Base-by-base conservation (phyloP, 2,888 invertebrate species). In the Seira musarum region DNA sequence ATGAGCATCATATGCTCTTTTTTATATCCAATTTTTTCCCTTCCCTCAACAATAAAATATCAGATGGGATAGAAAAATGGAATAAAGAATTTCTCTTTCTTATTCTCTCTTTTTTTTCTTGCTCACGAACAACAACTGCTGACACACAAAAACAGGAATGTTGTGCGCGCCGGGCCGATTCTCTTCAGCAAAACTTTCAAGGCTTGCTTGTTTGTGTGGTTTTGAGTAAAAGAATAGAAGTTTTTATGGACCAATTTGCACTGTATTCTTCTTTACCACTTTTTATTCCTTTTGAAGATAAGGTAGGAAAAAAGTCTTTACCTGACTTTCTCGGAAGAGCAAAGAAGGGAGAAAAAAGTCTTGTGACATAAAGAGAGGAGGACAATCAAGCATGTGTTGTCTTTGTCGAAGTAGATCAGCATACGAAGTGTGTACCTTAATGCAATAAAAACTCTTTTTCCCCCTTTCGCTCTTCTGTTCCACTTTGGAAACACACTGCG, bases 221-320 rank as follows among this genome's bases (percentile, higher is more conserved):
- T 49, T 13, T 21, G 22, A 53, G 68, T 15, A 53, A 24, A 60
- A 13, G 21, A 69, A 60, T 15, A 71, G 21, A 30, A 70, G 61
- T 61, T 70, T 68, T 70, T 71, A 71, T 63, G 22, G 61, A 46
- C 22, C 71, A 71, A 71, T 71, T 71, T 71, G 40, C 71, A 71
- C 61, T n/a, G 46, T 63, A 63, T 71, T 71, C 25, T 71, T 71
- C 25, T 40, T 35, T 60, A 57, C 6, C 8, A 30, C 30, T 30
- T 30, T 30, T 30, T 30, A 30, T 8, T 30, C 8, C 30, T 30
- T 30, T 8, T 30, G 30, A 30, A 30, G 30, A 30, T 30, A 5
- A 30, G 30, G 30, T 30, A 30, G 13, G 25, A 30, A 15, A 17
- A 35, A 17, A 17, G 17, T 30, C 65, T 21, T 68, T 49, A 68